Conservation (phyloP, 2,888 invertebrate species). For the Apotomis capreana region DNA sequence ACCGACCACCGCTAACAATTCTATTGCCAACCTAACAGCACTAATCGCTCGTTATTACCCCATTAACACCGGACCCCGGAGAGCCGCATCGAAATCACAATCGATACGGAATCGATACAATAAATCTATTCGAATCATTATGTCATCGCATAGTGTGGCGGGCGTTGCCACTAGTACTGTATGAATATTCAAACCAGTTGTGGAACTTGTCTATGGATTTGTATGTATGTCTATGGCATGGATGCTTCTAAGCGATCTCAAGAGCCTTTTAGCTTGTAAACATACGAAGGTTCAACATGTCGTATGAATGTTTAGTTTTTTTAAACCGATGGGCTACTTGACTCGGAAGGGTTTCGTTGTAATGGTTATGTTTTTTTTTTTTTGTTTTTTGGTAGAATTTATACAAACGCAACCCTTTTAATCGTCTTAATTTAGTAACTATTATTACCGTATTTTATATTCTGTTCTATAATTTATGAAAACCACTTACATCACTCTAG, state of each 20-base stretch:
- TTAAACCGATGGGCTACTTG: neutral
- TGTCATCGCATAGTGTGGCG: conserved; percentile 71
- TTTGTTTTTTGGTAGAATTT: too few species aligned
- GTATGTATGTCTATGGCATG: conserved; percentile 23
- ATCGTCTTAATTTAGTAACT: too few species aligned
- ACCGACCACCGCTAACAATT: conserved; percentile 25
- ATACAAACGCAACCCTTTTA: too few species aligned
- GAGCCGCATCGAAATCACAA: conserved; percentile 44
- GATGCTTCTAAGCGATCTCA: conserved; percentile 13
- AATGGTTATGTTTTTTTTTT: too few species aligned
- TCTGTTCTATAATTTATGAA: too few species aligned
- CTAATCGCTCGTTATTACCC: conserved; percentile 37
- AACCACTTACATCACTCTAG: too few species aligned
- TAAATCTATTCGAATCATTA: conserved; percentile 71
- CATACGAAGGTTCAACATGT: conserved; percentile 11
- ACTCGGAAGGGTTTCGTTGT: conserved; percentile 1
- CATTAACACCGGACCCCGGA: conserved; percentile 38
- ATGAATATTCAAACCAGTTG: conserved; percentile 71
- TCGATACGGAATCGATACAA: conserved; percentile 53
- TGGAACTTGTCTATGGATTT: conserved; percentile 53
- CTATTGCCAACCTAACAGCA: conserved; percentile 36
- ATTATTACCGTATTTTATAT: too few species aligned
- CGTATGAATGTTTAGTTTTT: conserved; percentile 18
- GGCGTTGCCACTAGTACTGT: conserved; percentile 58
- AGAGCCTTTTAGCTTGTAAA: conserved; percentile 23